Percentiles rank a stretch among this genome's conserved stretches.
phyloP scores from a whole-genome alignment of 2,888 invertebrate species.

The Catocala nupta region DNA sequence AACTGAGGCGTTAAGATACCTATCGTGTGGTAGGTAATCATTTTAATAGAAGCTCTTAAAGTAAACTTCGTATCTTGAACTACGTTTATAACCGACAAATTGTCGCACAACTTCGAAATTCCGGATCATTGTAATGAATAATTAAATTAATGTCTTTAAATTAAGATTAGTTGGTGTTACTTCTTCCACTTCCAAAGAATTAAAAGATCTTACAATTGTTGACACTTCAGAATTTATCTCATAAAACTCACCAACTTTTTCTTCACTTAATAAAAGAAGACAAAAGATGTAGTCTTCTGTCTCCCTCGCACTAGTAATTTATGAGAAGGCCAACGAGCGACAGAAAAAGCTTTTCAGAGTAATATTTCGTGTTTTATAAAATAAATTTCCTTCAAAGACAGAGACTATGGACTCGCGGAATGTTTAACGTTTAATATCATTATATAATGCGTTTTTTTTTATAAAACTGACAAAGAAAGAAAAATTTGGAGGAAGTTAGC shows the following conservation, averaged over 20 bases:
- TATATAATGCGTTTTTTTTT: not conserved
- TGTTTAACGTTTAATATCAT: constrained; percentile 21
- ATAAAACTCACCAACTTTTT: constrained; percentile 13
- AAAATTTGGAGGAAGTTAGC: not conserved
- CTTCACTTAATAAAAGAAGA: constrained; percentile 15
- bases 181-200: constrained; percentile 22
- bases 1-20: constrained; percentile 10
- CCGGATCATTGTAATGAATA: constrained; percentile 41
- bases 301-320: constrained; percentile 21
- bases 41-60: constrained; percentile 33
- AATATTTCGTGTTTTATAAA: constrained; percentile 34
- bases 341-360: constrained; percentile 28
- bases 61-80: constrained; percentile 29
- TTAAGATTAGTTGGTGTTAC: constrained; percentile 40
- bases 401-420: constrained; percentile 15
- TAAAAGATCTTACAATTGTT: constrained; percentile 33
- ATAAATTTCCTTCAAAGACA: constrained; percentile 16
- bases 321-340: constrained; percentile 8
- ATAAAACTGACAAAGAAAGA: not conserved
- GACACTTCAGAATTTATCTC: constrained; percentile 20
- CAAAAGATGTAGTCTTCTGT: constrained; percentile 6
- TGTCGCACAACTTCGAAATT: constrained; percentile 39
- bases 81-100: constrained; percentile 41
- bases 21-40: constrained; percentile 16
- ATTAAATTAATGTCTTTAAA: constrained; percentile 43